Evolutionary conservation across 2,797 vertebrate genomes (phyloP).

Genomic region (Paguma larvata): DNA sequence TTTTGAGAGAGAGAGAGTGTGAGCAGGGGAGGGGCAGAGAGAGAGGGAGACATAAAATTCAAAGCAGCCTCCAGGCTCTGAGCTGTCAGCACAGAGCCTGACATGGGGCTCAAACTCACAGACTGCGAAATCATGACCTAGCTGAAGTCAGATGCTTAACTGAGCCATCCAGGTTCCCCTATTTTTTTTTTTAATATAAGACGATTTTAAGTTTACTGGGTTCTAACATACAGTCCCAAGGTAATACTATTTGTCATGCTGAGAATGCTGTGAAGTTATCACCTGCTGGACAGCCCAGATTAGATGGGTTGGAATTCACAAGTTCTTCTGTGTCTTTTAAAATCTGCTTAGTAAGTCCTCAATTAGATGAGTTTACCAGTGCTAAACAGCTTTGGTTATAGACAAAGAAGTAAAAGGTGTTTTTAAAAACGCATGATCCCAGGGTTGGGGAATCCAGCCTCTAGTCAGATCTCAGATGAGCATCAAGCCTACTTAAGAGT

Average conservation of each 20-base stretch:
- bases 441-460: neutral
- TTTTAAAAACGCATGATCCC: neutral
- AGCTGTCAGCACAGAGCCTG: too few species aligned
- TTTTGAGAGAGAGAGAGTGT: too few species aligned
- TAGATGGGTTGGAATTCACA: neutral
- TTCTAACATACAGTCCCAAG: neutral
- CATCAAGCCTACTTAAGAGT: too few species aligned
- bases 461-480: neutral
- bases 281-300: neutral
- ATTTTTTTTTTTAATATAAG: constrained; percentile 38
- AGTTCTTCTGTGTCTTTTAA: neutral
- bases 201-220: neutral
- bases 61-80: too few species aligned
- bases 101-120: too few species aligned
- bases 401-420: neutral
- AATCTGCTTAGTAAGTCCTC: neutral
- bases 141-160: too few species aligned
- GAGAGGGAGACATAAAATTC: too few species aligned
- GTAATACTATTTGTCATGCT: neutral
- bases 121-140: too few species aligned
- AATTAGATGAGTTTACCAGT: neutral
- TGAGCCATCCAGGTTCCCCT: too few species aligned
- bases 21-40: too few species aligned
- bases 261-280: neutral
- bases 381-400: neutral